Evolutionary conservation across 2,113 vertebrate genomes (phyloP), one percentile per base, ranked within the genome.

Genomic region (Zosterops japonicus): DNA sequence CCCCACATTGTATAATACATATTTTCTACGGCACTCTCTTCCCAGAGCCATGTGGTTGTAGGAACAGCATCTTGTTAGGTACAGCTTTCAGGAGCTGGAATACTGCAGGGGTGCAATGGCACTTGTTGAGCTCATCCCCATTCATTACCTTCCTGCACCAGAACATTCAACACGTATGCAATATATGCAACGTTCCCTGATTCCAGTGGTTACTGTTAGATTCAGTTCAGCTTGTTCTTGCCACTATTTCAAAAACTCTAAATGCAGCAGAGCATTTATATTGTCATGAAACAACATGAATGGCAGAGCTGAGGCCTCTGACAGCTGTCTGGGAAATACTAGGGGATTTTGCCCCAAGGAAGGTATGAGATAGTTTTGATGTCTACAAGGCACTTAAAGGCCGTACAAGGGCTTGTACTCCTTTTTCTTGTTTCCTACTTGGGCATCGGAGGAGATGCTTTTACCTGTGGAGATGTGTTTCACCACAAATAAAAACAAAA

Each of bases 1-100:
- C 24, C n/a, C 16, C 28, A 31, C 6, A 2, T 14, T 44, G 29
- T 33, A 5, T 15, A 2, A 2, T 19, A 5, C 0, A 0, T 44
- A 14, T 76, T 86, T 90, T 64, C 31, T 53, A 5, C 68, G 41
- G 42, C 28, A 39, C 19, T 52, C 1, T 1, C 24, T 83, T 76
- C 8, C 14, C 50, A 67, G 16, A 76, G 25, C 10, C 14, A 9
- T 12, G 24, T 27, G 35, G 7, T 4, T 36, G 28, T 36, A n/a
- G 36, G 33, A 64, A 14, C 8, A 44, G n/a, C 69, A 84, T 36
- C 44, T 20, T 20, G 3, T 44, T 47, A 39, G 17, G 24, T 42
- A 16, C 11, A 44, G 27, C 35, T 71, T 17, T 55, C 61, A 87
- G 56, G 21, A 64, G 19, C 21, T 55, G 29, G 27, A 15, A 15